Evolutionary conservation across 2,797 vertebrate genomes (phyloP), one percentile per base, ranked within the genome.

Genomic region (Avahi laniger): DNA sequence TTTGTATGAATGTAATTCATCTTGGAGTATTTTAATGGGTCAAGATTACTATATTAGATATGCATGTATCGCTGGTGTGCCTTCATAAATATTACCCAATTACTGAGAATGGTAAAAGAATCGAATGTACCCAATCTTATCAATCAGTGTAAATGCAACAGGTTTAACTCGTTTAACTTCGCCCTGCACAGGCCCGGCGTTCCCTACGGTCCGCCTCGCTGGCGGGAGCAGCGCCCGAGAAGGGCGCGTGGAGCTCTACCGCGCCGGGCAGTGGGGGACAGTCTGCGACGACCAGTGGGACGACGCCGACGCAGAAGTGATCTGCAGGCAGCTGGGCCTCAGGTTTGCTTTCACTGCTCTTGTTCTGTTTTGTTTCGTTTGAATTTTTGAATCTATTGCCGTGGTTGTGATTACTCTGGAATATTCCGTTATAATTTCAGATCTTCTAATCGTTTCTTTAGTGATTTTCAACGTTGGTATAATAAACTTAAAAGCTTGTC

Each of bases 261-360:
- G 99, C 0, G 99, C 98, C 0, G 99, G 99, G 33, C 99, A 99
- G 95, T 99, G 99, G 99, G 99, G 99, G 2, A 99, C 99, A 5
- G 96, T 99, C 95, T 99, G 99, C 84, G 99, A 99, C 1, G 99
- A 99, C 97, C 99, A 99, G 93, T 99, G 99, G 99, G 99, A 99
- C 14, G 99, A 99, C 50, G 99, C 98, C 0, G 99, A 99, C 70
- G 99, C 99, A 38, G 99, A 99, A 97, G 99, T 99, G 81, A 98
- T 99, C 97, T 99, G 99, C 98, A 99, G 99, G 98, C 99, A 99
- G 98, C 99, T 99, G 83, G 99, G 99, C 75, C 98, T 99, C 89
- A 99, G 99, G 99, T 99, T 97, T 98, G 98, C 95, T 70, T 85
- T 83, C 61, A 0, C 9, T 15, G 7, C 28, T 67, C 67, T 83